Percentiles rank a stretch among this genome's conserved stretches.
Conservation (phyloP, 2,797 vertebrate species). For the Adelosebastes latens region DNA sequence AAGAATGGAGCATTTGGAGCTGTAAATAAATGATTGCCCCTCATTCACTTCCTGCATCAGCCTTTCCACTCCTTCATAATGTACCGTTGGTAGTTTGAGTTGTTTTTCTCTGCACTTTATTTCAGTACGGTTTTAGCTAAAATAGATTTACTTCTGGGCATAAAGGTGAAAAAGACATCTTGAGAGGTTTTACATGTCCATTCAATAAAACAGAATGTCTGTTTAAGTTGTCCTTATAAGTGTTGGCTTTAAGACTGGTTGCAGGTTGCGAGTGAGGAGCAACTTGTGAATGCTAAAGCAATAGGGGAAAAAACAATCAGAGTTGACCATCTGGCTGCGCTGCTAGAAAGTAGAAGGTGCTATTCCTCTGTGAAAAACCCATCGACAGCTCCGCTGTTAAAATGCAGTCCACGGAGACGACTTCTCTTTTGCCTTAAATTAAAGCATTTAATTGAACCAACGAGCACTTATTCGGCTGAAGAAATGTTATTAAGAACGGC, state of each 20-base stretch:
- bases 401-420: background rate
- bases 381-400: background rate
- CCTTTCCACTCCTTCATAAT: background rate
- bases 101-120: background rate
- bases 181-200: background rate
- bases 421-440: slow-evolving; percentile 20
- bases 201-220: background rate
- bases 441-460: slow-evolving; percentile 14
- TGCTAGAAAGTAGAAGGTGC: slow-evolving; percentile 9
- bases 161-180: background rate
- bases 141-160: background rate
- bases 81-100: background rate
- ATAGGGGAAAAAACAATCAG: background rate
- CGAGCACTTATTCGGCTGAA: background rate
- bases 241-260: background rate
- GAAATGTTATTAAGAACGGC: background rate
- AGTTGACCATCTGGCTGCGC: slow-evolving; percentile 14
- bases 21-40: slow-evolving; percentile 31
- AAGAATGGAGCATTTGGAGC: slow-evolving; percentile 2
- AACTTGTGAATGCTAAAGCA: background rate
- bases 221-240: background rate
- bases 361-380: background rate
- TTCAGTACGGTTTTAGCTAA: background rate
- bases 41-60: slow-evolving; percentile 11
- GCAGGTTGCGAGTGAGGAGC: background rate